Conservation (phyloP, 2,797 vertebrate genomes). For the Dromococcyx pavoninus region DNA sequence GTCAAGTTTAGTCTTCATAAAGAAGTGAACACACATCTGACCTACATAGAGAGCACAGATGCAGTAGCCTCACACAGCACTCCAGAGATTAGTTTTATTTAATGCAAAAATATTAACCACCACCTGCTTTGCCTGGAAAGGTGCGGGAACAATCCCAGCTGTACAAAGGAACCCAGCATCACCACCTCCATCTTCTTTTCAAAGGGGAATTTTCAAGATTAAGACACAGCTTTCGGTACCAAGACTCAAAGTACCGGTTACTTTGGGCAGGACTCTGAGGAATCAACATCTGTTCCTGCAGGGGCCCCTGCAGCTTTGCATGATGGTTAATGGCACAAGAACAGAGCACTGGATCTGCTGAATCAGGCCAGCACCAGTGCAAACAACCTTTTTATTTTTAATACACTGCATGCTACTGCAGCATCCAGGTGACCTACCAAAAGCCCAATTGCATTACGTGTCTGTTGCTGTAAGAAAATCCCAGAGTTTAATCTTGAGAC, state of each 20-base stretch:
- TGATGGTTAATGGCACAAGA: background rate
- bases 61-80: background rate
- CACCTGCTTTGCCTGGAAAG: background rate
- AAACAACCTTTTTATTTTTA: background rate
- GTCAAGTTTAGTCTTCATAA: constrained; percentile 50
- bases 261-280: background rate
- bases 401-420: background rate
- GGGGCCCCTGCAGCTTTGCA: background rate
- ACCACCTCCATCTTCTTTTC: fast-evolving
- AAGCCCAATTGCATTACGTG: background rate
- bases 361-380: background rate
- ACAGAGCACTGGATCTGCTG: background rate
- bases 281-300: background rate
- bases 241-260: background rate
- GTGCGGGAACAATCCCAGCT: background rate
- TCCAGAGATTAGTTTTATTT: background rate
- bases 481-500: background rate
- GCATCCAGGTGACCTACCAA: background rate
- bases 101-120: background rate
- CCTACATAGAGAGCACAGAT: constrained; percentile 62
- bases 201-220: background rate
- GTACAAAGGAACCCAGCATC: fast-evolving
- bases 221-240: background rate
- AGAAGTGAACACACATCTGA: constrained; percentile 41
- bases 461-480: background rate